Percentiles rank a stretch among this genome's conserved stretches.
These are phyloP conservation scores for Xenus cinereus DNA, from an alignment of 2,113 vertebrate species.

Conservation along the genomic window DNA sequence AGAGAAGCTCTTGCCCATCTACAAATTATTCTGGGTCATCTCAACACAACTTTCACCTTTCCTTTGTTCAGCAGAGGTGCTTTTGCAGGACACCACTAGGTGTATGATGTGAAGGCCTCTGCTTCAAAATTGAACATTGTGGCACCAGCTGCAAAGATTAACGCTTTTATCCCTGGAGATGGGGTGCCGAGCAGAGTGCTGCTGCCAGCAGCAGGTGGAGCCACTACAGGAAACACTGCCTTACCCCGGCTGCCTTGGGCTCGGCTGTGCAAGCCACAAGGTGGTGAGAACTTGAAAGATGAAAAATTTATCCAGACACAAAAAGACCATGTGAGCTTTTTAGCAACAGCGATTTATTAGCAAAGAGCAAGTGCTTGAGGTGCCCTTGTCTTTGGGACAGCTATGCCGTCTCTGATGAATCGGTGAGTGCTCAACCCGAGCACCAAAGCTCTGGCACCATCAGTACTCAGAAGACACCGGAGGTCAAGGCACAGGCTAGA, in stretches of 20 bases:
- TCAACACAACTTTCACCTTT: neutral
- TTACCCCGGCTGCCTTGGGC: neutral
- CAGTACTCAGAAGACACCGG: neutral
- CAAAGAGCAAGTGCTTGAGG: neutral
- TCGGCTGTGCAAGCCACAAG: neutral
- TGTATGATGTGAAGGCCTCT: neutral
- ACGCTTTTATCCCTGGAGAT: neutral
- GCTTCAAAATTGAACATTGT: neutral
- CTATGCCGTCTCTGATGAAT: neutral
- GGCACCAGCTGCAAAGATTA: neutral
- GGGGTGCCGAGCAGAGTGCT: neutral
- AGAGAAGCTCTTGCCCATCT: neutral
- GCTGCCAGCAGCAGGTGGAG: neutral
- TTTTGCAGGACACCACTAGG: neutral
- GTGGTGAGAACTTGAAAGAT: neutral
- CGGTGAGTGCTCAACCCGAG: rapidly evolving
- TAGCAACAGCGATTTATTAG: neutral
- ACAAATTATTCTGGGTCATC: neutral
- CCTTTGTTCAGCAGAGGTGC: neutral
- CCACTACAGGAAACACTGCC: neutral
- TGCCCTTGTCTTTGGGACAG: neutral
- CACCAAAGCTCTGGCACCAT: no score
- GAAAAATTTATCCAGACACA: neutral
- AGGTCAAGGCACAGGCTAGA: neutral
- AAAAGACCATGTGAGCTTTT: rapidly evolving